Evolutionary conservation across 2,888 invertebrate species (phyloP).

Genomic region (Spicauda simplicius): DNA sequence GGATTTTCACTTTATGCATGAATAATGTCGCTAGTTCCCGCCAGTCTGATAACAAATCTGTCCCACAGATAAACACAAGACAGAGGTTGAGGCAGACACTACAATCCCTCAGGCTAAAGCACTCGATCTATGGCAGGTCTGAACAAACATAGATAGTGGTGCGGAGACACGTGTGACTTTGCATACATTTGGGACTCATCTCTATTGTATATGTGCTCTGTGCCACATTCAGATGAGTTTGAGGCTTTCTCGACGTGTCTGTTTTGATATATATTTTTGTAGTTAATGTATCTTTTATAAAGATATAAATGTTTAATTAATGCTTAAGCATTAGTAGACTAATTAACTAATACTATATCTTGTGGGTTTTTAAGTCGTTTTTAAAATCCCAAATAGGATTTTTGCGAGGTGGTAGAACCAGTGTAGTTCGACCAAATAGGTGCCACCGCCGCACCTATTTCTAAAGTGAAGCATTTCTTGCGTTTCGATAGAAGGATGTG

Average conservation of each 20-base stretch:
- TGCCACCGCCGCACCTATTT: no score
- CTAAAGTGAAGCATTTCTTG: no score
- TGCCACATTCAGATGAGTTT: not conserved
- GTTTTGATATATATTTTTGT: not conserved
- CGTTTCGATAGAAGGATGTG: no score
- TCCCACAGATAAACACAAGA: slow-evolving; percentile 23
- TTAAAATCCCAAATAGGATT: no score
- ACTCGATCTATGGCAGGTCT: slow-evolving; percentile 23
- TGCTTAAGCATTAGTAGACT: no score
- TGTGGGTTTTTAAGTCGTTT: no score
- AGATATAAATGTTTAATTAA: no score
- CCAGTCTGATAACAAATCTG: not conserved
- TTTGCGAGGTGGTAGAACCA: no score
- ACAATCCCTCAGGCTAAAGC: slow-evolving; percentile 25
- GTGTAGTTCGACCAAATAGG: no score
- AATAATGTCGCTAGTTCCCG: not conserved
- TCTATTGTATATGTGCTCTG: slow-evolving; percentile 12
- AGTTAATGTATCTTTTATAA: no score
- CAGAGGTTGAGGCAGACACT: slow-evolving; percentile 9
- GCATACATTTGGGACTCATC: slow-evolving; percentile 22
- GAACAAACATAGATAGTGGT: slow-evolving; percentile 29
- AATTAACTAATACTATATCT: no score
- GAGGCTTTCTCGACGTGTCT: not conserved
- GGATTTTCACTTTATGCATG: no score
- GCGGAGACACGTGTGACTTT: slow-evolving; percentile 27